Base-by-base conservation (phyloP, 2,113 vertebrate genomes). In the Empidonax alnorum region DNA sequence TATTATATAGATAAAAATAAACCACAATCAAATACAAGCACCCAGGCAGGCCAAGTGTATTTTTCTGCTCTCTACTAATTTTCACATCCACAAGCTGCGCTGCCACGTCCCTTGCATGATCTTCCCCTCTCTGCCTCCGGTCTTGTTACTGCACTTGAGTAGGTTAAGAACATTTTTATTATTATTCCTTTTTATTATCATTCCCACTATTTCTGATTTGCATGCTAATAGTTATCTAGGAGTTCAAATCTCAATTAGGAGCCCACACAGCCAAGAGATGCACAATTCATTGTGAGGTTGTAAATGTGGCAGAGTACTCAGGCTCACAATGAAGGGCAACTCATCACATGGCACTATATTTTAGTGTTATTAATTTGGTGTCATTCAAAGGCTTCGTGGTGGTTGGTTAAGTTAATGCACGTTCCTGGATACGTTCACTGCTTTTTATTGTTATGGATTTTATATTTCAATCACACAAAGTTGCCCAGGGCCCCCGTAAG, bases 181-280 rank as follows among this genome's bases (percentile, higher is more conserved):
- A 77, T 93, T 89, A 72, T 65, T 93, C 61, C 61, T 63, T 63
- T 69, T 41, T 56, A 81, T 88, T 75, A 78, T 94, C 80, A 92
- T 91, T 81, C 83, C 89, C 55, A 22, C 75, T 78, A 52, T 88
- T 90, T 78, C 89, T 56, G 89, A 92, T 92, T 90, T 92, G 76
- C 83, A 96, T 92, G 73, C 65, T 94, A 91, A 89, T 71, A 61
- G 68, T 90, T 61, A 92, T 35, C 81, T 50, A 59, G 88, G 86
- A 92, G 72, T 44, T 94, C 83, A 69, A 14, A 90, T 93, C 88
- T 90, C 88, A 91, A 58, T 77, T 84, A 93, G 83, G 68, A 92
- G 31, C 88, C 86, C 88, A 84, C 92, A 79, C 63, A 94, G 81
- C 61, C 74, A 56, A 49, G 72, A 93, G 77, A 84, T 23, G 44